Percentiles rank a stretch among this genome's conserved stretches.
These are phyloP conservation scores for Numenius arquata DNA, from an alignment of 2,113 vertebrate species.

Conservation along the genomic window DNA sequence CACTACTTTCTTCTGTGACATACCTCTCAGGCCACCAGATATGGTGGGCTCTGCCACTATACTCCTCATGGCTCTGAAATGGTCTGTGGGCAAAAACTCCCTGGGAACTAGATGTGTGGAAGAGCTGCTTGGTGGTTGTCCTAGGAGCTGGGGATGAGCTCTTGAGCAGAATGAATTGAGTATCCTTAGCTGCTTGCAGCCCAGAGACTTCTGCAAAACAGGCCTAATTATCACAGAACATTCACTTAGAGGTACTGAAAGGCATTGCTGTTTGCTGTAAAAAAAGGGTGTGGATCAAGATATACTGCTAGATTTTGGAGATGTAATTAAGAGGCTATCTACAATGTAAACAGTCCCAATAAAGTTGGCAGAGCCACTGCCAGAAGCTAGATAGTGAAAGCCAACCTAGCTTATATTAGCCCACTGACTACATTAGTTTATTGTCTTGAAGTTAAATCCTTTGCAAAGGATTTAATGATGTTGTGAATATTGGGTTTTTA, in stretches of 20 bases:
- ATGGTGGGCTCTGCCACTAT: not conserved
- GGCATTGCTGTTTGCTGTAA: not conserved
- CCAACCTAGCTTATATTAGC: not conserved
- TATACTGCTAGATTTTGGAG: not conserved
- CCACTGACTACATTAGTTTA: not conserved
- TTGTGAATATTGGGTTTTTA: not conserved
- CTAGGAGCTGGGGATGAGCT: not conserved
- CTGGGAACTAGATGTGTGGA: not conserved
- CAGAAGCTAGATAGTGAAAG: not conserved
- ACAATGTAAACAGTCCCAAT: conserved; percentile 7
- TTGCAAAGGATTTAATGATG: not conserved
- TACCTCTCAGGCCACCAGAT: not conserved
- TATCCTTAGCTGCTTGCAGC: not conserved
- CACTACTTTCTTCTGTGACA: not conserved
- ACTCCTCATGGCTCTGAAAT: not conserved
- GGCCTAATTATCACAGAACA: not conserved
- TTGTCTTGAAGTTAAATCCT: not conserved
- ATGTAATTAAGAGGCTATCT: not conserved
- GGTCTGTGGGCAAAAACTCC: not conserved
- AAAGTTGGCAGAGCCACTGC: not conserved
- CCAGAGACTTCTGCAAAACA: not conserved
- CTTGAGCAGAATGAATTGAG: not conserved
- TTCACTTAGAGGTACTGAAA: not conserved
- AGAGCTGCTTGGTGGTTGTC: not conserved
- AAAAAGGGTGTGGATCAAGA: not conserved